phyloP scores from a whole-genome alignment of 2,113 vertebrate species.

The Atrichornis clamosus region DNA sequence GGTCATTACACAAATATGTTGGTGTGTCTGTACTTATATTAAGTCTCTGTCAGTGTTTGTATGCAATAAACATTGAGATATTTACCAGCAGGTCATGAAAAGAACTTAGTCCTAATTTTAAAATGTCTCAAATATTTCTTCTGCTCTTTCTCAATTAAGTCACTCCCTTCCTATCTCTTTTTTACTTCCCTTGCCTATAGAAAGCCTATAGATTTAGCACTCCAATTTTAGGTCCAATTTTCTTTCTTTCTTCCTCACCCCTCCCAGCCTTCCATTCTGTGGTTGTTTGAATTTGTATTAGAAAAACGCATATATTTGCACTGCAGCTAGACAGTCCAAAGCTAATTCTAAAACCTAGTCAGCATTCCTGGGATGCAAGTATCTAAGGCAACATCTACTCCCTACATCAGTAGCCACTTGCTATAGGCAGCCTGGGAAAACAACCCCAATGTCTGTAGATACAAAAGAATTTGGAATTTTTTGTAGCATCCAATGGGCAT shows the following conservation, averaged over 20 bases:
- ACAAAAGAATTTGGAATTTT: not conserved
- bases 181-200: not conserved
- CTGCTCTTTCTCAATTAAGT: not conserved
- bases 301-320: not conserved
- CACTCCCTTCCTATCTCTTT: not conserved
- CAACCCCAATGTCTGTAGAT: not conserved
- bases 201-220: not conserved
- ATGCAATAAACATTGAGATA: not conserved
- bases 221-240: not conserved
- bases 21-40: not conserved
- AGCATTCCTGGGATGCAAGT: not conserved
- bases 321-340: not conserved
- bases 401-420: not conserved
- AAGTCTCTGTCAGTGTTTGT: not conserved
- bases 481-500: not conserved
- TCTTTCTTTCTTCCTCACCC: not conserved
- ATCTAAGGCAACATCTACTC: not conserved
- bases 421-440: not conserved
- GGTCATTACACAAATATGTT: not conserved
- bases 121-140: not conserved
- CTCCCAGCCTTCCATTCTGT: not conserved
- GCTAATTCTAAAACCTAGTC: not conserved
- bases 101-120: not conserved
- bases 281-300: not conserved
- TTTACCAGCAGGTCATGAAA: not conserved